Evolutionary conservation across 2,888 invertebrate species (phyloP), one percentile per base, ranked within the genome.

Genomic region (Oscheius myriophilus): DNA sequence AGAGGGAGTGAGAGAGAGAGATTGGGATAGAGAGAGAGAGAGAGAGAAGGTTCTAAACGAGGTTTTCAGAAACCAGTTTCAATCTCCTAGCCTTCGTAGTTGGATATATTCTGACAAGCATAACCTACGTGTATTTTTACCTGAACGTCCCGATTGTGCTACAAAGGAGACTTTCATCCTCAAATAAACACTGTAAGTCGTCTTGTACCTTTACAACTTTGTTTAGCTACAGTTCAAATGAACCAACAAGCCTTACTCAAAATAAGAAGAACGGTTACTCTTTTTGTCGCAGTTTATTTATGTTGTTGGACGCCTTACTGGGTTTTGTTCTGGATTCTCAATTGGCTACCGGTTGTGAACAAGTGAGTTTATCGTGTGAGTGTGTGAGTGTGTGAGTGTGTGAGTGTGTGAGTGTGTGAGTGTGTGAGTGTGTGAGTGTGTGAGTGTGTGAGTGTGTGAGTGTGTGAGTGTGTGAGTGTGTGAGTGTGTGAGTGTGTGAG

Each of bases 291-390:
- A 12, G 73, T 78, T 49, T 80, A 76, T 67, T 53, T 80, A 41
- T 18, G 64, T 2, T 80, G 80, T 55, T 80, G 80, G 80, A 78
- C 78, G 4, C 78, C 80, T 11, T 80, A 78, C 52, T 80, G 80
- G 80, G 59, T 72, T 25, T 57, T 76, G 14, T 77, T 76, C 64
- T 79, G 79, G 79, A 43, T 78, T 42, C 59, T 72, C 46, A 46
- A 46, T 46, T 46, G 16, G 46, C 46, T 18, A 7, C 16, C 46
- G 49, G n/a, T 33, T n/a, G 23, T 21, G 4, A 33, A 33, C 33
- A 33, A 33, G 33, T 33, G 33, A 33, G 33, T 33, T 9, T 33
- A n/a, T n/a, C n/a, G n/a, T n/a, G n/a, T n/a, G n/a, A n/a, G n/a
- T n/a, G n/a, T n/a, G n/a, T n/a, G n/a, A n/a, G n/a, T n/a, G n/a